Conservation (phyloP, 2,797 vertebrate genomes). For the Enteromius paludinosus region DNA sequence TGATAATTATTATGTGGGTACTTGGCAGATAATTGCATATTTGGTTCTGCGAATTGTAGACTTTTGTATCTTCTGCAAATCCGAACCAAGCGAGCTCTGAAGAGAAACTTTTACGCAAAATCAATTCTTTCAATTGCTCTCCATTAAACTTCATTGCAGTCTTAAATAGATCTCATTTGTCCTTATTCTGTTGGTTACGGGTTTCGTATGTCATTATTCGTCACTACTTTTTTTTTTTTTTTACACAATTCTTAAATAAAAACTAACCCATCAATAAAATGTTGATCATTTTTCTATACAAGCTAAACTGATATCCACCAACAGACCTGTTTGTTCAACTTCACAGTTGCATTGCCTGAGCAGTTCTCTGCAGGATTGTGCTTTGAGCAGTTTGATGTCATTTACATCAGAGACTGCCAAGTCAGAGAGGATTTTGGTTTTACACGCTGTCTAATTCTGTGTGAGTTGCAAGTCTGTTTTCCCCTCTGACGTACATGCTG, state of each 20-base stretch:
- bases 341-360: neutral
- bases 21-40: neutral
- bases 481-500: slow-evolving; percentile 36
- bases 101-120: neutral
- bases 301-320: slow-evolving; percentile 1
- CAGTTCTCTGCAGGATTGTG: slow-evolving; percentile 18
- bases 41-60: neutral
- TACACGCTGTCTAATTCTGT: slow-evolving; percentile 38
- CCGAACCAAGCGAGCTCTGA: neutral
- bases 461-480: slow-evolving; percentile 27
- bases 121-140: neutral
- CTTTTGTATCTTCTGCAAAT: neutral
- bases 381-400: slow-evolving; percentile 45
- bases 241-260: neutral
- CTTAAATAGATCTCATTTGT: neutral
- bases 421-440: slow-evolving; percentile 52
- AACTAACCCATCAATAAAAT: neutral
- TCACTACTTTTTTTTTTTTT: neutral
- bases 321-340: neutral
- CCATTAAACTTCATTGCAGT: neutral
- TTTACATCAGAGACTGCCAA: slow-evolving; percentile 47
- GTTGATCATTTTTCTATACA: neutral
- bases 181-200: neutral
- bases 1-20: neutral
- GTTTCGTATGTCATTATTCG: neutral